Base-by-base conservation (phyloP, 2,113 vertebrate genomes). In the Rhodinocichla rosea region DNA sequence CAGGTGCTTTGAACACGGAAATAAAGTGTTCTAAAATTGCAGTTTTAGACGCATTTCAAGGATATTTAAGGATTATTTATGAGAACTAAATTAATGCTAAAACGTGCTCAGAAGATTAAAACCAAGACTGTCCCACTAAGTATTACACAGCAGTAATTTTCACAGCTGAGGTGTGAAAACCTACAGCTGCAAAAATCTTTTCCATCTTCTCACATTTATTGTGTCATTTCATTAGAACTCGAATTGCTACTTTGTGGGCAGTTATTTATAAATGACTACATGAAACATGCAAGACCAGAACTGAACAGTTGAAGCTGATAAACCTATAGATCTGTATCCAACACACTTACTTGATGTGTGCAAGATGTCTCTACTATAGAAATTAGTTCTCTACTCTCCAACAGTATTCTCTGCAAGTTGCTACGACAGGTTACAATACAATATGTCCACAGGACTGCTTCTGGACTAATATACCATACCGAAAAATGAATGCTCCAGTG, bases 401-500 rank as follows among this genome's bases (percentile, higher is more conserved):
- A 5, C 20, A 64, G 49, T 23, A 40, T 15, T n/a, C 21, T 75
- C 45, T 73, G 47, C 40, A 75, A 87, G 53, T 10, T 85, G 33
- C 74, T 94, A 45, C 52, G 65, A 13, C 7, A 55, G 52, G 11
- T 50, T 23, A 60, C 13, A 57, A 40, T 6, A 67, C 19, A 42
- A 0, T 13, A 64, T 2, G 7, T 39, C 52, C 35, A 84, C 10
- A 75, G 30, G 23, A 59, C 22, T 37, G 49, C 11, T 62, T 76
- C 57, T 62, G 39, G 21, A 83, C 55, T 83, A 84, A 60, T 9
- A 88, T 20, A 89, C 24, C 85, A 56, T 98, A 99, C 99, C 99
- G 99, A 98, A 99, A 99, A 79, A 98, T 98, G 67, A 99, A 98
- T 15, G 97, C 97, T 92, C 99, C 98, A 12, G 97, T 98, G 57